Evolutionary conservation across 2,888 invertebrate genomes (phyloP).

Genomic region (Nemapogon koenigi): DNA sequence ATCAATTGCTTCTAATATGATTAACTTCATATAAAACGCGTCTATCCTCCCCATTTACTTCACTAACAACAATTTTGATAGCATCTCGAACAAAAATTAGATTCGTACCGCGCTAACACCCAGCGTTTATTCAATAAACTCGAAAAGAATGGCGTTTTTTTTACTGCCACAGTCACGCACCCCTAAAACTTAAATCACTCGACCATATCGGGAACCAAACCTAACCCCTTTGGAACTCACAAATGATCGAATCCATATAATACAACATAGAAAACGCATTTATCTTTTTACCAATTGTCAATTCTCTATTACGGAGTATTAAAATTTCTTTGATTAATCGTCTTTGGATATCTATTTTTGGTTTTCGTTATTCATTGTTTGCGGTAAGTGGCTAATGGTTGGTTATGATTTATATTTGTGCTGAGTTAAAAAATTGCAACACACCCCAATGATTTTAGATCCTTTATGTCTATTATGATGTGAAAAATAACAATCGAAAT

Average conservation of each 20-base stretch:
- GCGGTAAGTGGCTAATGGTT: constrained; percentile 37
- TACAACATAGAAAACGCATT: constrained; percentile 29
- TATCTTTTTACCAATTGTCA: constrained; percentile 30
- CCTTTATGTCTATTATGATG: too few species aligned
- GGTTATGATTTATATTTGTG: constrained; percentile 23
- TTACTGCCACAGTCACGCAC: constrained; percentile 19
- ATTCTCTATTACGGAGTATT: constrained; percentile 4
- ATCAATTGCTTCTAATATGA: constrained; percentile 5
- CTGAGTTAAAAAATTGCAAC: constrained; percentile 19
- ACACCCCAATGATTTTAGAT: constrained; percentile 40
- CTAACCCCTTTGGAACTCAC: constrained; percentile 24
- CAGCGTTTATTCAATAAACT: constrained; percentile 19
- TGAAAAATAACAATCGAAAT: too few species aligned
- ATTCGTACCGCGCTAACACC: constrained; percentile 30
- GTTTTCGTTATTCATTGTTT: constrained; percentile 36
- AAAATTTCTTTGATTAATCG: constrained; percentile 34
- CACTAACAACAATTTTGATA: constrained; percentile 50
- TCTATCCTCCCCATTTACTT: constrained; percentile 32
- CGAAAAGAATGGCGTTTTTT: constrained; percentile 23
- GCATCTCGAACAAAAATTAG: constrained; percentile 46
- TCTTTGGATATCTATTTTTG: constrained; percentile 20
- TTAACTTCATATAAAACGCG: constrained; percentile 32
- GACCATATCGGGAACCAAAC: constrained; percentile 32
- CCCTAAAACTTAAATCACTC: constrained; percentile 30
- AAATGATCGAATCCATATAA: constrained; percentile 22